Base-by-base conservation (phyloP, 1,140 invertebrate genomes). In the Periplaneta americana region DNA sequence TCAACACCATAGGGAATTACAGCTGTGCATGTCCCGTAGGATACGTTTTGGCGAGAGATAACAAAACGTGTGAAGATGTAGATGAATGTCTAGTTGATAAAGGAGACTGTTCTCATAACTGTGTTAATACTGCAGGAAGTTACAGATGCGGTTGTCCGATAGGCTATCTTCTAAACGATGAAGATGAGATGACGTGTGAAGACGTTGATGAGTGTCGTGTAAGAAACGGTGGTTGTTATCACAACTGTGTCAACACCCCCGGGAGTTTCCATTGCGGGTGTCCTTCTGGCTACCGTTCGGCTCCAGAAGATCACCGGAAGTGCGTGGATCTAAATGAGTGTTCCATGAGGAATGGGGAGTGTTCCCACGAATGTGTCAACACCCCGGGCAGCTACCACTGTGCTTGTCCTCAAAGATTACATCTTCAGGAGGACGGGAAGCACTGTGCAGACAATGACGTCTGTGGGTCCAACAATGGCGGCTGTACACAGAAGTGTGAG, bases 261-360 rank as follows among this genome's bases (percentile, higher is more conserved):
- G 91, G 91, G 31, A 86, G 88, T 22, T 90, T 87, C 81, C 86
- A 88, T 32, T 92, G 91, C 75, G 82, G 85, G n/a, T 92, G 91
- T 84, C 87, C 87, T 17, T 57, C 84, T 8, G 90, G 88, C 15
- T 88, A 85, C 81, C 31, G 74, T 34, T 32, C 66, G 32, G 86
- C 93, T 10, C 84, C 84, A 0, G 84, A 84, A 17, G 89, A 92
- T 81, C 78, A 82, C 13, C 87, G 85, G 80, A 88, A 85, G 22
- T 93, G 91, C 83, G 88, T 89, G 82, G 90, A 93, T 84, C 87
- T 94, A 33, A 90, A 94, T 85, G 92, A 93, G 83, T 94, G 93
- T 83, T 82, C 86, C 13, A 83, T 83, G 17, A 85, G 89, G 74
- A 91, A 91, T 80, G 90, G 89, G 3, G 88, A 88, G 0, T 91